Conservation (phyloP, 1,140 invertebrate genomes). For the Bacillus rossius region DNA sequence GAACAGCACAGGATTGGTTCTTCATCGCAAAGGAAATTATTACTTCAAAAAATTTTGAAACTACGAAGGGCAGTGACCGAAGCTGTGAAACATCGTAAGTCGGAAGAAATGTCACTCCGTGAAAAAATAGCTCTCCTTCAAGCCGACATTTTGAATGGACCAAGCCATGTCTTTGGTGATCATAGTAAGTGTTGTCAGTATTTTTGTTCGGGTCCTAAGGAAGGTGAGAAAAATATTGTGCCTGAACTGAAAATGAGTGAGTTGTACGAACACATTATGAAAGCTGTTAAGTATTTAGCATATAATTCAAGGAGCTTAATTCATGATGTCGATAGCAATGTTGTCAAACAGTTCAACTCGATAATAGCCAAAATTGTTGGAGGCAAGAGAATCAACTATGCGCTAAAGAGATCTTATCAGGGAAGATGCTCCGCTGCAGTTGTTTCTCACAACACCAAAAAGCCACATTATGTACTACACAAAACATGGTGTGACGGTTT, state of each 20-base stretch:
- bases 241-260: slow-evolving; percentile 14
- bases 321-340: slow-evolving; percentile 14
- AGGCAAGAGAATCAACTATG: slow-evolving; percentile 17
- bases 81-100: slow-evolving; percentile 14
- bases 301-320: slow-evolving; percentile 8
- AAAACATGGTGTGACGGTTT: slow-evolving; percentile 1
- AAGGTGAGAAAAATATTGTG: slow-evolving; percentile 22
- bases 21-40: not conserved
- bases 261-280: slow-evolving; percentile 11
- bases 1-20: slow-evolving; percentile 1
- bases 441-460: slow-evolving; percentile 15
- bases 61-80: slow-evolving; percentile 18
- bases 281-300: slow-evolving; percentile 5
- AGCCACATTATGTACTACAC: slow-evolving; percentile 11
- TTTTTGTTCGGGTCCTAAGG: slow-evolving; percentile 22
- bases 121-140: slow-evolving; percentile 20
- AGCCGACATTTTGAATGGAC: slow-evolving; percentile 29
- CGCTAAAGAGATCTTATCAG: slow-evolving; percentile 13
- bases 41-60: slow-evolving; percentile 17
- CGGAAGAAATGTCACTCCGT: not conserved
- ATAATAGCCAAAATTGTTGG: slow-evolving; percentile 14
- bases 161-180: slow-evolving; percentile 38
- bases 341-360: slow-evolving; percentile 18
- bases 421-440: slow-evolving; percentile 13
- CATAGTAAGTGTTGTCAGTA: slow-evolving; percentile 28